Evolutionary conservation across 2,797 vertebrate genomes (phyloP), one percentile per base, ranked within the genome.

Genomic region (Centroberyx gerrardi): DNA sequence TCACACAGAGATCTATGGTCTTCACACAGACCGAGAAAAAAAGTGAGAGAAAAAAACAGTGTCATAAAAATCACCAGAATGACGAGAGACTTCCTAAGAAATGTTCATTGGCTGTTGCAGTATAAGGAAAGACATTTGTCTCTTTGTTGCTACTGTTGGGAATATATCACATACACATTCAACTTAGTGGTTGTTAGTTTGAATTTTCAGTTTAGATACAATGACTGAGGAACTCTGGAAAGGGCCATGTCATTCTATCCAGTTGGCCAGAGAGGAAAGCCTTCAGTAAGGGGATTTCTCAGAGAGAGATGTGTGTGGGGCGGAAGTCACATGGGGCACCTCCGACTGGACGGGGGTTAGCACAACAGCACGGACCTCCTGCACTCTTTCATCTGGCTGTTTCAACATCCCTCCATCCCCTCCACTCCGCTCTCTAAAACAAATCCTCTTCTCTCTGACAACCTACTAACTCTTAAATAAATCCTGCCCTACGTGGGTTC

Each of bases 331-430:
- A 66, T 48, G 56, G 79, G 69, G 70, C 76, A 72, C 55, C 72
- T 78, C 68, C 2, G 70, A 79, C 71, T 55, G 66, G 68, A 28
- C 62, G 28, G 71, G 74, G 90, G 89, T 93, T 90, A 91, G 78
- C 76, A 85, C 85, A 92, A 93, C 91, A 92, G 69, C 82, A 38
- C 74, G 69, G 84, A 88, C 89, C 87, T 90, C 83, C 83, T 88
- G 86, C 72, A 85, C 74, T 68, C 84, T 89, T 88, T 90, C 88
- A 93, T 93, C 83, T 89, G 74, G 46, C 68, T 82, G 68, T 83
- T 89, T 88, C 81, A 87, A 90, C 87, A 82, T 82, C 84, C 64
- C 78, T 74, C 78, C 54, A 42, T 78, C 73, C 72, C 78, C 77
- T 80, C 66, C 74, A 63, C 82, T 59, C 76, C 52, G 10, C 82